Base-by-base conservation (phyloP, 2,797 vertebrate genomes). In the Amniataba percoides region DNA sequence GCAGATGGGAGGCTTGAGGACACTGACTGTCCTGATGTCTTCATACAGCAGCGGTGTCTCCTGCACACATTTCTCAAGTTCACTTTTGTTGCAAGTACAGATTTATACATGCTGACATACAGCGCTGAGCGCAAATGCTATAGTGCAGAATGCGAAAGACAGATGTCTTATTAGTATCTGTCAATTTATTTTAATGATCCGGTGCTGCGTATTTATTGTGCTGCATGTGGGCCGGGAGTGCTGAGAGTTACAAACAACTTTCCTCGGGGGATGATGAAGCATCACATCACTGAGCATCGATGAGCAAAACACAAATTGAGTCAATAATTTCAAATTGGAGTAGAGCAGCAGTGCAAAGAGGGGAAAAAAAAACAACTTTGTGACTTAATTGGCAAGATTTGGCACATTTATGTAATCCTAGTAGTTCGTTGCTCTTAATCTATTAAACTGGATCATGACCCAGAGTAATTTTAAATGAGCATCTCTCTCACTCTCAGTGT, bases 381-480 rank as follows among this genome's bases (percentile, higher is more conserved):
- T 36, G 43, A 58, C 49, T 60, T 12, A 46, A 71, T 75, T 56
- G 4, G 12, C 11, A 57, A 61, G 49, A 56, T 78, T 62, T 80
- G 60, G 53, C 51, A 62, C 42, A 1, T 84, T 82, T 70, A 48
- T 42, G 49, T 77, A 83, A 83, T 61, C 27, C 45, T 52, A 55
- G 45, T 34, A 63, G 43, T 75, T 45, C 64, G 49, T 31, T 71
- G 51, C 48, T 73, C 49, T 67, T 55, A 67, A 79, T 88, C 73
- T 56, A 88, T 71, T 45, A 39, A 68, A 52, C 40, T 59, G 43
- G 46, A 89, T 81, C 63, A 21, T 85, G 80, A 89, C 82, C 82
- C 61, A 85, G 80, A 82, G 75, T 80, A 2, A 90, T 90, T 86
- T 85, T 84, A 85, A 90, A 92, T 89, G 71, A 89, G 72, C 53